Base-by-base conservation (phyloP, 2,113 vertebrate species). In the Aptenodytes forsteri region DNA sequence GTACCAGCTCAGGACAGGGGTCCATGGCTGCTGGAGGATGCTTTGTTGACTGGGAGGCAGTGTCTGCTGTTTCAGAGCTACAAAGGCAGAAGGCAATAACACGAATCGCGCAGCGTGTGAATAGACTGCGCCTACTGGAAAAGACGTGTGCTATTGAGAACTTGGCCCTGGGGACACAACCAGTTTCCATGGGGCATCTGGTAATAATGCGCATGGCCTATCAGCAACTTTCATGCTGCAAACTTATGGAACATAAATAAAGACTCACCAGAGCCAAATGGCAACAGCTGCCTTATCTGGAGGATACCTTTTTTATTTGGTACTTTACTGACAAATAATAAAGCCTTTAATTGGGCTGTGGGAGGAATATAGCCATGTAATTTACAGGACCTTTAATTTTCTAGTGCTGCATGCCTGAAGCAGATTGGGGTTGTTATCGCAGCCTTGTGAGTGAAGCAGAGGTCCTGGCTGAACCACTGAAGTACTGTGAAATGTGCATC, bases 301-400 rank as follows among this genome's bases (percentile, higher is more conserved):
- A 97, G 87, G 84, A 79, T 73, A 88, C 93, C 65, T 77, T 97
- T 90, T 97, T 95, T 97, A 96, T 97, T 95, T 97, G 82, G 38
- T 92, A 65, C 87, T 98, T 98, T 97, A 98, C 96, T 97, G 97
- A 98, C 96, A 97, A 98, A 98, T 97, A 97, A 98, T 98, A 98
- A 97, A 98, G 87, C 59, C 87, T 84, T 93, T 98, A 98, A 98
- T 98, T 97, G 97, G 91, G 80, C 93, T 97, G 75, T 89, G 95
- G 96, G 91, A 96, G 65, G 91, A 96, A 87, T 92, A 97, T 71
- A 95, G 90, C 73, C 64, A n/a, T 92, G 93, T 97, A 94, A 97
- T 98, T 98, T 98, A 98, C 66, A 94, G 81, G 93, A 96, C 87
- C 95, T 95, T 98, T 98, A 97, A 98, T 98, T 97, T 98, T 96